Conservation (phyloP, 2,797 vertebrate genomes). For the Myotis pilosus region DNA sequence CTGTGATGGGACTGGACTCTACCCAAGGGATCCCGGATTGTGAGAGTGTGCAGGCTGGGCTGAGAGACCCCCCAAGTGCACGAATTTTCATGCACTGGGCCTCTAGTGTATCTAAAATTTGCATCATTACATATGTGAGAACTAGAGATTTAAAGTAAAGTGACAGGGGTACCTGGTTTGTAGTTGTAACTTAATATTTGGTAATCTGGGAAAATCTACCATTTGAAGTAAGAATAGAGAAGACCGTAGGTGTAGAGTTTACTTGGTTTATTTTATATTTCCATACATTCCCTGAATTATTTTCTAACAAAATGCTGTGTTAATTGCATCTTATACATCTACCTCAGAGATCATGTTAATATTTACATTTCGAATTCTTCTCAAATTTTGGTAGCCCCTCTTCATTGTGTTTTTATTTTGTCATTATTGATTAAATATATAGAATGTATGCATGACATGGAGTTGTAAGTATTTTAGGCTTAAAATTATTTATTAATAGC, state of each 20-base stretch:
- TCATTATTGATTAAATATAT: neutral
- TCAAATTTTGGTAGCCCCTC: neutral
- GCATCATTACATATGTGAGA: neutral
- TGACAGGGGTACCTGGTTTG: neutral
- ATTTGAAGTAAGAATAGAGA: neutral
- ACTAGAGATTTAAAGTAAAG: neutral
- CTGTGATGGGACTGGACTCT: too few relatives aligned
- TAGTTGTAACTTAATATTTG: neutral
- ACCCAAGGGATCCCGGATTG: too few relatives aligned
- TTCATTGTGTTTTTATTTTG: neutral
- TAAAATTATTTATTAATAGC: neutral
- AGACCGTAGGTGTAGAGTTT: neutral
- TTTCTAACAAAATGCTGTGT: neutral
- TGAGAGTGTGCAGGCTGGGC: too few relatives aligned
- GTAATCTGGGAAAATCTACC: neutral
- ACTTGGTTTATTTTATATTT: neutral
- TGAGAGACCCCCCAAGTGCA: too few relatives aligned
- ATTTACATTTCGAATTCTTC: neutral
- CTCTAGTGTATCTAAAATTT: neutral
- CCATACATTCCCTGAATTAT: neutral
- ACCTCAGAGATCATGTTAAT: neutral
- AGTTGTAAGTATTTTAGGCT: neutral
- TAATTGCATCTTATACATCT: neutral
- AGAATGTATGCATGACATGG: neutral
- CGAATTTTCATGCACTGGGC: too few relatives aligned